phyloP scores from a whole-genome alignment of 2,113 vertebrate species.

The Callithrix jacchus region DNA sequence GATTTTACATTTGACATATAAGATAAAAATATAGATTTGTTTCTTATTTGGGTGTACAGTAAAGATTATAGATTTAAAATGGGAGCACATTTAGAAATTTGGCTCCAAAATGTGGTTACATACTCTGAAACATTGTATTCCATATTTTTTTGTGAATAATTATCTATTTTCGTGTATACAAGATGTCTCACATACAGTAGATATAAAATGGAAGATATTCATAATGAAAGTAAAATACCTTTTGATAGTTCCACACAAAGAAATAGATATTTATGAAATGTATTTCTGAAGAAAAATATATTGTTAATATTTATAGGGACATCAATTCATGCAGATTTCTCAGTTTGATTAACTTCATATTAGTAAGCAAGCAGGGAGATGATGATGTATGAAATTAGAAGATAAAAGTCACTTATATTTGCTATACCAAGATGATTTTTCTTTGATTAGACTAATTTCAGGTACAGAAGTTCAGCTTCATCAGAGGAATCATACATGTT shows the following conservation, averaged over 20 bases:
- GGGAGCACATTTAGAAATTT: neutral
- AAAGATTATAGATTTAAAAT: neutral
- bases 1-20: no score
- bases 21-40: neutral
- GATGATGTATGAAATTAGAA: slow-evolving; percentile 19
- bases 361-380: neutral
- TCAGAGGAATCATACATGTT: neutral
- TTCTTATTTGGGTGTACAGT: neutral
- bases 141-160: neutral
- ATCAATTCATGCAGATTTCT: neutral
- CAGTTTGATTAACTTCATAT: neutral
- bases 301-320: slow-evolving; percentile 10
- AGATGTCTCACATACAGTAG: neutral
- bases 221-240: neutral
- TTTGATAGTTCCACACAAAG: neutral
- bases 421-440: neutral
- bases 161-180: neutral
- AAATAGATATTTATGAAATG: neutral
- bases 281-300: neutral
- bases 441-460: slow-evolving; percentile 40
- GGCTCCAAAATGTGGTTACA: accelerated
- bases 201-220: neutral
- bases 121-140: accelerated
- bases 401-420: neutral
- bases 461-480: neutral